Base-by-base conservation (phyloP, 2,797 vertebrate species). In the Peromyscus melanophrys region DNA sequence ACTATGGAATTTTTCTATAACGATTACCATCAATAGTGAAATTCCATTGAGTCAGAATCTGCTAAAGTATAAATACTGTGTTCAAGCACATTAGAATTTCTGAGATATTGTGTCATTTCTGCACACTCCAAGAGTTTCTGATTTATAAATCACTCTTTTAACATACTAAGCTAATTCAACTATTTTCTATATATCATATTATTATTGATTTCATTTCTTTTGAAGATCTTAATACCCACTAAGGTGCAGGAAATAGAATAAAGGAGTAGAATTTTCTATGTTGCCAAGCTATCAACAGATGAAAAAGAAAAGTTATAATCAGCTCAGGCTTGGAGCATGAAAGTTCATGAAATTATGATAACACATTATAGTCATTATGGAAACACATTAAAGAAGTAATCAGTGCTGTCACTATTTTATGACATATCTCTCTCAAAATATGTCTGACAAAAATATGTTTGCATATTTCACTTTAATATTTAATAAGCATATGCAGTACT, bases 131-230 rank as follows among this genome's bases (percentile, higher is more conserved):
- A 63, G 29, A 25, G 27, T 83, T 95, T 93, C 59, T 37, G 86
- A 92, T 83, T 67, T 94, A 83, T 92, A 29, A 85, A 85, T 65
- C 88, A 81, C 31, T 90, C 57, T 86, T 87, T 92, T 80, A 88
- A 90, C 37, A 61, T 90, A 87, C 29, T 94, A 80, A 94, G 3
- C 8, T 93, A 90, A 69, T 92, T 90, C 40, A 11, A 7, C 16
- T 73, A 61, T 6, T 89, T 92, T 84, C 8, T 12, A 84, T 90
- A 86, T 87, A 80, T 52, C 37, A n/a, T 84, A n/a, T 67, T 46
- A 57, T 46, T 55, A 52, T 80, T 73, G 71, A 17, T 14, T 92
- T 93, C 49, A 90, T 78, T 96, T 13, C 6, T 92, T 94, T 78
- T 23, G 27, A 52, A 92, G 7, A 78, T 82, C 61, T 92, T 94